These are phyloP conservation scores for Montipora capricornis DNA, from an alignment of 64 coral and sea anemone genomes.

Conservation along the genomic window DNA sequence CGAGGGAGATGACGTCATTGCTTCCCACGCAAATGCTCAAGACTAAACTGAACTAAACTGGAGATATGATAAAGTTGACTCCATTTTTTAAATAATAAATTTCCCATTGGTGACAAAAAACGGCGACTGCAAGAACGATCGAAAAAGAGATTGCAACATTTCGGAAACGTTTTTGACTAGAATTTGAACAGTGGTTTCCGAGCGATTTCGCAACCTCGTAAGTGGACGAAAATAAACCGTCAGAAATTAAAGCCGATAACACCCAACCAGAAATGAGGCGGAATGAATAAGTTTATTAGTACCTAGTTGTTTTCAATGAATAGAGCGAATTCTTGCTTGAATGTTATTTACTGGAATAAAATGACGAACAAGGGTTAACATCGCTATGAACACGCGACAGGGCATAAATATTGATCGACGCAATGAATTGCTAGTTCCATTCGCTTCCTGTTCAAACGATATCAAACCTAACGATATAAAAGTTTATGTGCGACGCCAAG, in stretches of 20 bases:
- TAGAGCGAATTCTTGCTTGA: background rate
- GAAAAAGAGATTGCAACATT: constrained; percentile 12
- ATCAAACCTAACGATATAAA: constrained; percentile 14
- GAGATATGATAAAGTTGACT: constrained; percentile 27
- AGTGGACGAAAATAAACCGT: background rate
- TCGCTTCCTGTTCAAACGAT: constrained; percentile 14
- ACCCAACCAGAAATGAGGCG: constrained; percentile 15
- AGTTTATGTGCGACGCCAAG: background rate
- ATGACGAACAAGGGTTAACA: background rate
- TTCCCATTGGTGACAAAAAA: background rate
- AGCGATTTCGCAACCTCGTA: constrained; percentile 34
- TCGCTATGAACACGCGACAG: background rate
- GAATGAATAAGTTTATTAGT: constrained; percentile 41
- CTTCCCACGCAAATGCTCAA: constrained; percentile 31
- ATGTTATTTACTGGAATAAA: background rate
- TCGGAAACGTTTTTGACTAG: constrained; percentile 16
- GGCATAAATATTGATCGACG: constrained; percentile 23
- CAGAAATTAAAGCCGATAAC: constrained; percentile 22
- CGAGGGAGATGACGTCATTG: constrained; percentile 29
- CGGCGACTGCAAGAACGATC: no score
- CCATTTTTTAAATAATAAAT: background rate
- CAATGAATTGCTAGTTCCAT: background rate
- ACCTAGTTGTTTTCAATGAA: constrained; percentile 6
- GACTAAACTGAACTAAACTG: constrained; percentile 24
- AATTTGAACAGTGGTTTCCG: background rate